Evolutionary conservation across 2,888 invertebrate species (phyloP).

Genomic region (Pherbina coryleti): DNA sequence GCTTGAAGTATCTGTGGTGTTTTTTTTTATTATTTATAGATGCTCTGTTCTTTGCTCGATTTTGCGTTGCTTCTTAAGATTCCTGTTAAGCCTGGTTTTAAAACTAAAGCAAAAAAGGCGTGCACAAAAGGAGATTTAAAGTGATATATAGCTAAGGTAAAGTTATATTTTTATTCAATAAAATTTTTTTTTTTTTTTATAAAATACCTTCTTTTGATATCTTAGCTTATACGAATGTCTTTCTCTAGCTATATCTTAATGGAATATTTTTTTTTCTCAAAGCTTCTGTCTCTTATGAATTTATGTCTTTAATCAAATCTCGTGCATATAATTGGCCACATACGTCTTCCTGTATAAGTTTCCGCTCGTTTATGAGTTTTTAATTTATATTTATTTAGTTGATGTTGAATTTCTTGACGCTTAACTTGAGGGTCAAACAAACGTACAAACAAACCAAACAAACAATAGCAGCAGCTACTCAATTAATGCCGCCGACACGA

Average conservation of each 20-base stretch:
- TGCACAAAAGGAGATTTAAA: no score
- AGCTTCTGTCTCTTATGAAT: background rate
- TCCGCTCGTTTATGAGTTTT: constrained; percentile 21
- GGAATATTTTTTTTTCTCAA: background rate
- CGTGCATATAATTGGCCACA: background rate
- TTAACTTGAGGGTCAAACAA: no score
- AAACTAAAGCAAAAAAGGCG: no score
- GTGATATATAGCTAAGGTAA: background rate
- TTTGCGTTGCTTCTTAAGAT: background rate
- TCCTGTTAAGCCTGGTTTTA: background rate
- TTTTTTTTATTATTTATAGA: background rate
- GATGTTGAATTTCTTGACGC: background rate
- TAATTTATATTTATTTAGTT: constrained; percentile 17
- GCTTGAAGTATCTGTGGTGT: background rate
- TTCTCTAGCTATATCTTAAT: no score
- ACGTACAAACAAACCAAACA: no score
- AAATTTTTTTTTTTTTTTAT: constrained; percentile 29
- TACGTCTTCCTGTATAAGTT: background rate
- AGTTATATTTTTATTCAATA: background rate
- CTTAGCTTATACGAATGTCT: no score
- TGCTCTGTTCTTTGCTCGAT: background rate
- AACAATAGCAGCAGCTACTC: no score
- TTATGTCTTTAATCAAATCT: background rate
- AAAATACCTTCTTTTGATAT: no score
- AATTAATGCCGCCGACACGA: no score